These are phyloP conservation scores for Crocallis elinguaria DNA, from an alignment of 2,888 invertebrate genomes.

Conservation along the genomic window DNA sequence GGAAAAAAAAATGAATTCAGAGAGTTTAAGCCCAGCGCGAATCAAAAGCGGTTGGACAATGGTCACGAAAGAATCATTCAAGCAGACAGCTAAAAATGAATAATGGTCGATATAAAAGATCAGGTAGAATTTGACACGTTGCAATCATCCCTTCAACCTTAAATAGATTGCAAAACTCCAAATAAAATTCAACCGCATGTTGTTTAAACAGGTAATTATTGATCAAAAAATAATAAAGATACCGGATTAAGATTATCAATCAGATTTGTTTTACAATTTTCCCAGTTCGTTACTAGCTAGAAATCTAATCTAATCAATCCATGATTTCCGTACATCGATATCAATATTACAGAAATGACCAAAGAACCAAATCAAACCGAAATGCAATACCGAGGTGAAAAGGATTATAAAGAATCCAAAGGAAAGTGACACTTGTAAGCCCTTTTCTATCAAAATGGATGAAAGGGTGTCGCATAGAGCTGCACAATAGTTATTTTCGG, in stretches of 20 bases:
- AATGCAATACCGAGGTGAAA: slow-evolving; percentile 41
- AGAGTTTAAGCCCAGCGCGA: slow-evolving; percentile 58
- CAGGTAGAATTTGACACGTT: slow-evolving; percentile 77
- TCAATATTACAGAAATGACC: slow-evolving; percentile 33
- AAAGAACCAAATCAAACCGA: slow-evolving; percentile 13
- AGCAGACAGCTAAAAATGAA: slow-evolving; percentile 57
- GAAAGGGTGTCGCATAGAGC: slow-evolving; percentile 79
- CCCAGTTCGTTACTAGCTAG: slow-evolving; percentile 1
- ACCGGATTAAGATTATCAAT: slow-evolving; percentile 10
- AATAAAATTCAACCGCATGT: slow-evolving; percentile 28
- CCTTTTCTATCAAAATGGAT: slow-evolving; percentile 80
- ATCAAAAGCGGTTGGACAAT: slow-evolving; percentile 83
- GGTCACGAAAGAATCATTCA: slow-evolving; percentile 74
- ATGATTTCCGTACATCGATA: slow-evolving; percentile 25
- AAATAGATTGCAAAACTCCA: slow-evolving; percentile 35
- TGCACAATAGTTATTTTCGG: slow-evolving; percentile 78
- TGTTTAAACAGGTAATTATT: neutral
- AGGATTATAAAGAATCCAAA: slow-evolving; percentile 38
- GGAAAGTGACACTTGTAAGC: slow-evolving; percentile 80
- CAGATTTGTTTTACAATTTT: slow-evolving; percentile 24
- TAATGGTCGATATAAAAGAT: slow-evolving; percentile 67
- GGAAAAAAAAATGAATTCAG: slow-evolving; percentile 61
- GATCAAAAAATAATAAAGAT: slow-evolving; percentile 15
- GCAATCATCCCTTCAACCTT: slow-evolving; percentile 68
- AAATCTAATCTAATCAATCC: slow-evolving; percentile 28